Base-by-base conservation (phyloP, 2,888 invertebrate genomes). In the Drosophila conformis region DNA sequence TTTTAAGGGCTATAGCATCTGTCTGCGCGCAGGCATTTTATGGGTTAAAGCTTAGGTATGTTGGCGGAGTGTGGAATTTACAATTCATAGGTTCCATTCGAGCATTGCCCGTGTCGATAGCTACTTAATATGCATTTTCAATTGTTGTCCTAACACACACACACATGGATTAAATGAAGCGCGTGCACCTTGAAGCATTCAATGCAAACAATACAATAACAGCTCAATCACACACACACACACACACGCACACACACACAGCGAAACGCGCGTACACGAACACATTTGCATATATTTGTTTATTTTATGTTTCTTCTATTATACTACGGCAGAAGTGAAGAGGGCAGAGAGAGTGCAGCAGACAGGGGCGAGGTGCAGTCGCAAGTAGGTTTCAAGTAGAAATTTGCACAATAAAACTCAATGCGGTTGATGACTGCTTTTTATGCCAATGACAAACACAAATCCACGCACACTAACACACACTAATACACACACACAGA, bases 121-220 rank as follows among this genome's bases (percentile, higher is more conserved):
- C 86, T 83, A 80, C 73, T 83, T 87, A 85, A 73, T 83, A 85
- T 87, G 83, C 88, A 85, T 73, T 87, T 87, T 73, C 86, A 80
- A 77, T 85, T 77, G 83, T 77, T 76, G 69, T 76, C 51, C 88
- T 67, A 77, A 63, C 58, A 62, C 61, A 57, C 63, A n/a, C 10
- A 48, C 52, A 58, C 18, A 63, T 29, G 58, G 61, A 80, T 66
- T 78, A 83, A 83, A 68, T 78, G 80, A 80, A 81, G 80, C 80
- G 80, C 74, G 79, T 83, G 79, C 84, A 83, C 82, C 87, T 76
- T 87, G 65, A 79, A 78, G 76, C 67, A 75, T 67, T 74, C 67
- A 78, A 74, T 69, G 76, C 84, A 84, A 83, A 83, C 84, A 87
- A 87, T 66, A 76, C 73, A 67, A 73, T 54, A 69, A 72, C 56